These are phyloP conservation scores for Somateria mollissima DNA, from an alignment of 2,797 vertebrate species.

Conservation along the genomic window DNA sequence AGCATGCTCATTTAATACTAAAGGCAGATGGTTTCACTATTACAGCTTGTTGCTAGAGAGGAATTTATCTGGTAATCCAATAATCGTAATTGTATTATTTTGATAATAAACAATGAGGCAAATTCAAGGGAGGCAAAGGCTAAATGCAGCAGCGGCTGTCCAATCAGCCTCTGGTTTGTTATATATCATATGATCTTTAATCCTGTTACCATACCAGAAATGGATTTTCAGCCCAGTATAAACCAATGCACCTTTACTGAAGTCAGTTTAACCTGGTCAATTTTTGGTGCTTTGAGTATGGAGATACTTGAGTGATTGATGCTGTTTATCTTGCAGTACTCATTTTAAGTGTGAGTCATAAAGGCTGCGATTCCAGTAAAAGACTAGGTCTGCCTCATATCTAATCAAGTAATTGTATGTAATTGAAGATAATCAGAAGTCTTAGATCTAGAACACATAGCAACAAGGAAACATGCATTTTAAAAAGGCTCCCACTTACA, in stretches of 20 bases:
- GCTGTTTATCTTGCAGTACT: not conserved
- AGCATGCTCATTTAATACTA: not conserved
- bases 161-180: not conserved
- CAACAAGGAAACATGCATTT: not conserved
- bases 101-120: not conserved
- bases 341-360: not conserved
- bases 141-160: not conserved
- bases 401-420: not conserved
- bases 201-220: not conserved
- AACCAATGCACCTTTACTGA: not conserved
- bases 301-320: not conserved
- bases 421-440: not conserved
- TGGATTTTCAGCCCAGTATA: not conserved
- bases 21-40: not conserved
- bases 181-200: not conserved
- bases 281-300: not conserved
- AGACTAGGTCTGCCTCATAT: not conserved
- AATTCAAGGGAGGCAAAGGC: not conserved
- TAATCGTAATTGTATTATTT: not conserved
- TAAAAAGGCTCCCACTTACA: not conserved
- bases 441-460: not conserved
- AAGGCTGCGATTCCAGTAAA: not conserved
- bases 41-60: not conserved
- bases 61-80: not conserved
- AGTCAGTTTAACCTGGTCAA: not conserved